Conservation (phyloP, 2,113 vertebrate species). For the Otus sunia region DNA sequence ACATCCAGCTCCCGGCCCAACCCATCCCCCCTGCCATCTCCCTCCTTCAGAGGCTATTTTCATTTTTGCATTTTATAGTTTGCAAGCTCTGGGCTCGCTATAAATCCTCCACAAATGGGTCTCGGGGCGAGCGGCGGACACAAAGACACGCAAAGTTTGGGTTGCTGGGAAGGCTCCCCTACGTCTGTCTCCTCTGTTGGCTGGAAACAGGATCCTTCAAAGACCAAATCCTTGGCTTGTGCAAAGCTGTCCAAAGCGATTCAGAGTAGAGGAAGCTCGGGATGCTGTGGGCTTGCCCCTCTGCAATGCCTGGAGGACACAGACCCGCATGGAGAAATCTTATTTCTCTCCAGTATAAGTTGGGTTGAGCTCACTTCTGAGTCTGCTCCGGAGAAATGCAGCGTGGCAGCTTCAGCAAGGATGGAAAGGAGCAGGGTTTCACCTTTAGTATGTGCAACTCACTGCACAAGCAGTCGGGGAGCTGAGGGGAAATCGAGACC, state of each 20-base stretch:
- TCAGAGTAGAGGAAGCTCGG: background rate
- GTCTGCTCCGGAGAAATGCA: background rate
- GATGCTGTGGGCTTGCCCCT: background rate
- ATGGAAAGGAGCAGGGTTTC: background rate
- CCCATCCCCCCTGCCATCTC: background rate
- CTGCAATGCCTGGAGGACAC: background rate
- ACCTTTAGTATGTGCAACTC: background rate
- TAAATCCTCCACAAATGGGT: background rate
- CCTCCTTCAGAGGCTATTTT: background rate
- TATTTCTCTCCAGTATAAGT: background rate
- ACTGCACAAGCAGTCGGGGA: background rate
- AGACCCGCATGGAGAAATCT: background rate
- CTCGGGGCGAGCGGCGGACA: background rate
- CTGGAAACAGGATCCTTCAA: background rate
- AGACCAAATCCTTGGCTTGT: background rate
- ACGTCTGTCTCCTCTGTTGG: background rate
- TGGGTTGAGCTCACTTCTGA: background rate
- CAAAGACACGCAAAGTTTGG: background rate
- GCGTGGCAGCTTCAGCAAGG: background rate
- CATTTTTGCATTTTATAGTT: constrained; percentile 10
- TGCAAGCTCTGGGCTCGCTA: constrained; percentile 2
- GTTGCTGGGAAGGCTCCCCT: background rate
- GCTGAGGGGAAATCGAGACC: background rate
- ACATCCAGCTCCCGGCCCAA: background rate
- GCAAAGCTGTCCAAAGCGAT: rapidly evolving